phyloP scores from a whole-genome alignment of 2,113 vertebrate species.

The Phocoena phocoena region DNA sequence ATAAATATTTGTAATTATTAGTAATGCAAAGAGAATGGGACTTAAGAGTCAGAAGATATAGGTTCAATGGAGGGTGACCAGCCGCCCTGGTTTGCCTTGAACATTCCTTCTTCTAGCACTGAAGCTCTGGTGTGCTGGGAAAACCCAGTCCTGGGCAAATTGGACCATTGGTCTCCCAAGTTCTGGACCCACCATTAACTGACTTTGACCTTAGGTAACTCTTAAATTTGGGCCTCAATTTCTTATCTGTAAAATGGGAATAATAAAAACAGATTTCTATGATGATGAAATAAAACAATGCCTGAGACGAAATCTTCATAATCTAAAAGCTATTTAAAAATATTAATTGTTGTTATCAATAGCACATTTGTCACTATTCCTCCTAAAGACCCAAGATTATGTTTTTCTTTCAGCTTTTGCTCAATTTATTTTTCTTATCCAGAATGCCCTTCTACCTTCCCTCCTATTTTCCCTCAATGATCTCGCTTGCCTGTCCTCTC shows the following conservation, averaged over 20 bases:
- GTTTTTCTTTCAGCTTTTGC: not conserved
- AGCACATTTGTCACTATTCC: not conserved
- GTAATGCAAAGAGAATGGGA: not conserved
- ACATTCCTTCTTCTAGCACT: not conserved
- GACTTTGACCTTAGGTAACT: not conserved
- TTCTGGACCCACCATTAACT: not conserved
- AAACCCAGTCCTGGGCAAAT: not conserved
- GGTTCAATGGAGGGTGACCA: not conserved
- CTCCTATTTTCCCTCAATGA: not conserved
- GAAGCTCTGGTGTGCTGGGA: not conserved
- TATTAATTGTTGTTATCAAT: not conserved
- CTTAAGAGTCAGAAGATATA: not conserved
- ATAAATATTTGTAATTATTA: not conserved
- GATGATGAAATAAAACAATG: not conserved
- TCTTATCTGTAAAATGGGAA: conserved; percentile 7
- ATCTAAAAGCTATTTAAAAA: not conserved
- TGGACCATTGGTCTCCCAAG: not conserved
- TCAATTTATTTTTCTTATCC: not conserved
- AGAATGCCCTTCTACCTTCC: not conserved
- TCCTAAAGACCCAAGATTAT: not conserved
- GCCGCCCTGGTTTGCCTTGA: not conserved
- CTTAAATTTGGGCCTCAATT: not conserved
- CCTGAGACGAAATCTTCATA: not conserved
- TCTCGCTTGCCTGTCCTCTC: not conserved
- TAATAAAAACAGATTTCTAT: not conserved